Evolutionary conservation across 1,140 invertebrate species (phyloP).

Genomic region (Drosophila gunungcola): DNA sequence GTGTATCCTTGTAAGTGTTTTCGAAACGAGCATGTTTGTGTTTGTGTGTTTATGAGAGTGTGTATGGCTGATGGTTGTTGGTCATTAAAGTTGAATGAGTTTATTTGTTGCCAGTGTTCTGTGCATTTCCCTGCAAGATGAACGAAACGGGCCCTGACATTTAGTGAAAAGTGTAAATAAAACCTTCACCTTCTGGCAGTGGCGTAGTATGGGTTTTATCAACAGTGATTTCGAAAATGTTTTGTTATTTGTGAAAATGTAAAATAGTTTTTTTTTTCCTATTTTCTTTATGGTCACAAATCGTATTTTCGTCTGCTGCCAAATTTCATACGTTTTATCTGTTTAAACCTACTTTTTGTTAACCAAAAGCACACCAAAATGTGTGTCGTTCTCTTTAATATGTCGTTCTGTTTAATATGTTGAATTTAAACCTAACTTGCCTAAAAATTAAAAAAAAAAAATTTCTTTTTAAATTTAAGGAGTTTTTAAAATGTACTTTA

Average conservation of each 20-base stretch:
- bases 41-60: conserved; percentile 20
- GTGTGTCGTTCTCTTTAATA: too few relatives aligned
- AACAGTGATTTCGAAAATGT: neutral
- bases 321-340: too few relatives aligned
- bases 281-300: too few relatives aligned
- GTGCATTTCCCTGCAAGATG: conserved; percentile 17
- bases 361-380: too few relatives aligned
- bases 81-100: conserved; percentile 25
- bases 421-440: neutral
- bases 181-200: conserved; percentile 25
- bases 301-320: too few relatives aligned
- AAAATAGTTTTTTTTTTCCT: too few relatives aligned
- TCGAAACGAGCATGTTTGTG: neutral
- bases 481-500: too few relatives aligned
- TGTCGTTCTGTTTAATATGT: too few relatives aligned
- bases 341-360: too few relatives aligned
- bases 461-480: too few relatives aligned
- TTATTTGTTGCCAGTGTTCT: conserved; percentile 30
- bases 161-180: conserved; percentile 22
- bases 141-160: conserved; percentile 7
- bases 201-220: neutral
- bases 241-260: too few relatives aligned
- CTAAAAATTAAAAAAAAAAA: neutral
- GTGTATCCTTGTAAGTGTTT: conserved; percentile 15
- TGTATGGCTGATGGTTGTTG: conserved; percentile 33